phyloP scores from a whole-genome alignment of 2,113 vertebrate genomes.

The Haliaeetus leucogaster region DNA sequence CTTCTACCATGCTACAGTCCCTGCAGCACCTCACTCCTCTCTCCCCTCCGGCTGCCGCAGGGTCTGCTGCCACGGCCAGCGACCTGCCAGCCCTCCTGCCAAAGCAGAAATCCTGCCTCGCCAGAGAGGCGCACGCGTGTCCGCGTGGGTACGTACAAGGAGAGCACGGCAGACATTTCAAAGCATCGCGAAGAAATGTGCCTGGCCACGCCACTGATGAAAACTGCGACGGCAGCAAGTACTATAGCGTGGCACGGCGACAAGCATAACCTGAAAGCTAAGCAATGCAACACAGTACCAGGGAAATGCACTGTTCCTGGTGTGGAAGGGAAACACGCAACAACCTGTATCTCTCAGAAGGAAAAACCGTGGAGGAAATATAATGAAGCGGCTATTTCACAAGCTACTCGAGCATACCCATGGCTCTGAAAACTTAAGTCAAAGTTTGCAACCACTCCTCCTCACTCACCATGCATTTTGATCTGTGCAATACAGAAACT shows the following conservation, averaged over 20 bases:
- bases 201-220: accelerated
- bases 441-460: background rate
- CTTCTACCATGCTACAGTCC: background rate
- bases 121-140: too few relatives aligned
- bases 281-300: background rate
- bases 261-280: background rate
- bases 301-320: background rate
- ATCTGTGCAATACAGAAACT: background rate
- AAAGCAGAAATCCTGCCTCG: background rate
- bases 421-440: background rate
- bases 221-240: accelerated
- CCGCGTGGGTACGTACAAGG: accelerated
- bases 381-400: background rate
- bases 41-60: background rate
- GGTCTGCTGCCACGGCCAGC: background rate
- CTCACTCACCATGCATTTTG: background rate
- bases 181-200: accelerated
- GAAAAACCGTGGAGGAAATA: background rate
- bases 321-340: background rate
- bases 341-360: background rate
- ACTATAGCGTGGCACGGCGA: accelerated
- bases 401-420: background rate
- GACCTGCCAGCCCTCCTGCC: background rate
- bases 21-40: background rate
- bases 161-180: background rate